Base-by-base conservation (phyloP, 2,888 invertebrate genomes). In the Thyatira batis region DNA sequence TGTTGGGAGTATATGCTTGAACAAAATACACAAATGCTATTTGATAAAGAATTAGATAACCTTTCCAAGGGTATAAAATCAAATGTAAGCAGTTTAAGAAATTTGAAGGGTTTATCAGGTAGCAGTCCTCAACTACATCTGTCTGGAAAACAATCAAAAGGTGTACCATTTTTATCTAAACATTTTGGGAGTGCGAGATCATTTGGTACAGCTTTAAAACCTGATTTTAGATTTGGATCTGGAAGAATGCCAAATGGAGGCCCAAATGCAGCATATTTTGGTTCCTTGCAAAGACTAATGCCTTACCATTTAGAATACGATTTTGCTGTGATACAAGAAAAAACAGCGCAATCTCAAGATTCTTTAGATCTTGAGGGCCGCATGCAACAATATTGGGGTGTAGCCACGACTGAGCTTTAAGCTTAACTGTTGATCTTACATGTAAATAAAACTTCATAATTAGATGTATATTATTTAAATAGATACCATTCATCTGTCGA, bases 1-100 rank as follows among this genome's bases (percentile, higher is more conserved):
- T 97, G 97, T 77, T 97, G 97, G 97, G 97, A 97, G 71, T 97
- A 97, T 72, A 97, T 97, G 97, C 84, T 97, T 49, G 97, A 97
- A 76, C 97, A 97, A 80, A 97, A 97, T 72, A 97, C 97, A 0
- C 97, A 97, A 78, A 91, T 97, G 78, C 77, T 97, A 1, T 97
- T 97, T 72, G 97, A 97, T 82, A 97, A 97, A 76, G 97, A 97
- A 82, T 82, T 97, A 49, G 97, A 97, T 73, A 96, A 97, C 30
- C 85, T 97, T 45, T 95, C 95, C 0, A 94, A 94, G 75, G 94
- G 94, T 0, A 93, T 94, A 20, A 93, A 92, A 67, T 92, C 93
- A 0, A 92, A 87, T 54, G 87, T 85, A 5, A 89, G 92, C 66
- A 87, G 92, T 54, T 76, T 93, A 23, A 92, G 93, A 65, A 93